These are phyloP conservation scores for Prorops nasuta DNA, from an alignment of 1,140 invertebrate species.

Conservation along the genomic window DNA sequence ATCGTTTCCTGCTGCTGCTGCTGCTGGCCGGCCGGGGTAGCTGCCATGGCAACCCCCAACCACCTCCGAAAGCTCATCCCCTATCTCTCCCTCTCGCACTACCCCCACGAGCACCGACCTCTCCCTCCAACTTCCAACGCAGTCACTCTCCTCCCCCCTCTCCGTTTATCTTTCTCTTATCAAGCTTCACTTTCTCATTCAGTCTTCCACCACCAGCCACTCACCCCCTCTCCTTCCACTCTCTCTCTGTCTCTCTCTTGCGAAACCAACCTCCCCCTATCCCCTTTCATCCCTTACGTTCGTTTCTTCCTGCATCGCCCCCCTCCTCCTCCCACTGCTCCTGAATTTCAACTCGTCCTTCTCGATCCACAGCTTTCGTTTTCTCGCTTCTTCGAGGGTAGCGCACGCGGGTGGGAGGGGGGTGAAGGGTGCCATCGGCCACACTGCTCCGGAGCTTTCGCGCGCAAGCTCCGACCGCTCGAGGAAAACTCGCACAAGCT, in stretches of 20 bases:
- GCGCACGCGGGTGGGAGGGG: no score
- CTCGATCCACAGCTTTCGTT: no score
- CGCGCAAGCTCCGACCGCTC: no score
- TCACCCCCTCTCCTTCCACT: not conserved
- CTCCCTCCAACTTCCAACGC: not conserved
- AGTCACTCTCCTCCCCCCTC: not conserved
- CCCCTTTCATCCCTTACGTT: not conserved
- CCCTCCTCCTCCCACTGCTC: no score
- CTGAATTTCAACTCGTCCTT: no score
- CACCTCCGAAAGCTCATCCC: conserved; percentile 38
- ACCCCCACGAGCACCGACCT: not conserved
- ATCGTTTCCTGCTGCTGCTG: no score
- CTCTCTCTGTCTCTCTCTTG: not conserved
- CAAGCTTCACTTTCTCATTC: not conserved
- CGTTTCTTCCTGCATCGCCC: no score
- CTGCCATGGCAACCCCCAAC: conserved; percentile 51
- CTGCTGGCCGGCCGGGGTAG: conserved; percentile 50
- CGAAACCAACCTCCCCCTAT: not conserved
- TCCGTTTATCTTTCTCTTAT: not conserved
- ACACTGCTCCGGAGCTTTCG: no score
- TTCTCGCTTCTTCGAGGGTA: no score
- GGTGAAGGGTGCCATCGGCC: no score
- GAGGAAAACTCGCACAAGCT: no score
- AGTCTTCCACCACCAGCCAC: no score
- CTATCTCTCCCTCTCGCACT: conserved; percentile 14